phyloP scores from a whole-genome alignment of 2,113 vertebrate species.

The Thunnus thynnus region DNA sequence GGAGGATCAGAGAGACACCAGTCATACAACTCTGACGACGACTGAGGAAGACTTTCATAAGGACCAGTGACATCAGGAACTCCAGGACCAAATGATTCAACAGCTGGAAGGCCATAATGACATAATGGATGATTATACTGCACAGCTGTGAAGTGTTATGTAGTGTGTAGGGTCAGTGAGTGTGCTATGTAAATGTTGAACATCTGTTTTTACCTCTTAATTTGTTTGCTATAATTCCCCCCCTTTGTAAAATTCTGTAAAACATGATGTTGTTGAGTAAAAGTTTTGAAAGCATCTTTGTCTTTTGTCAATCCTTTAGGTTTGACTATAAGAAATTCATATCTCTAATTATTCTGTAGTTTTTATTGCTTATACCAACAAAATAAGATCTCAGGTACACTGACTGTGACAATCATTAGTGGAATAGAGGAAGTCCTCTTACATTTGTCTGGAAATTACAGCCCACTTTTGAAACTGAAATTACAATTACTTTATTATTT shows the following conservation, averaged over 20 bases:
- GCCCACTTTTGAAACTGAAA: no score
- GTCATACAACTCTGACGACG: constrained; percentile 87
- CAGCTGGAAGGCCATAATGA: constrained; percentile 10
- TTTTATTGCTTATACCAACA: background rate
- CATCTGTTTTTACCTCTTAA: background rate
- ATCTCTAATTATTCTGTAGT: no score
- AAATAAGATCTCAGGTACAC: background rate
- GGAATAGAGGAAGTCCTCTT: no score
- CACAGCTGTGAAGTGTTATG: constrained; percentile 20
- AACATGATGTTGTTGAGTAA: background rate
- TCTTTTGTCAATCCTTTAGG: background rate
- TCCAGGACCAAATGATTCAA: background rate
- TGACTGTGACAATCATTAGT: no score
- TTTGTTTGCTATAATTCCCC: constrained; percentile 17
- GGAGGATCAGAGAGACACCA: constrained; percentile 91
- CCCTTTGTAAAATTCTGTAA: constrained; percentile 4
- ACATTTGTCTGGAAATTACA: no score
- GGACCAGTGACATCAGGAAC: no score
- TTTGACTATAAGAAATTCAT: no score
- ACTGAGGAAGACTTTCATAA: constrained; percentile 60
- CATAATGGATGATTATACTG: background rate
- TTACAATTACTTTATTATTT: background rate
- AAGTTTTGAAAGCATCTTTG: constrained; percentile 5
- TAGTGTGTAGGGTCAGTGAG: constrained; percentile 16
- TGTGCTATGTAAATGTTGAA: constrained; percentile 5